Evolutionary conservation across 2,113 vertebrate genomes (phyloP).

Genomic region (Cebus imitator): DNA sequence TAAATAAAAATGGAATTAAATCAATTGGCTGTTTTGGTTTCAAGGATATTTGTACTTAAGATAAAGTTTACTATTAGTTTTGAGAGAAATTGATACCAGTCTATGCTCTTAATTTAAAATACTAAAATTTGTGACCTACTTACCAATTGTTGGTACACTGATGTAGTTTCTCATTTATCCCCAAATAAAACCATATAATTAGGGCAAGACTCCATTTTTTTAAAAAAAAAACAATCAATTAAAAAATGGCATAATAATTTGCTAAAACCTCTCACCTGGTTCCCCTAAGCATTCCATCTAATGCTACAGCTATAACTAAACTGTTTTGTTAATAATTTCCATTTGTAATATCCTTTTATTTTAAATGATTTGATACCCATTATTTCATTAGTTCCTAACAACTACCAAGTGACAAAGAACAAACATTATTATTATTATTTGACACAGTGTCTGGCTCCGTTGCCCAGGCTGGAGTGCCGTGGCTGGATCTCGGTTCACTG

Average conservation of each 20-base stretch:
- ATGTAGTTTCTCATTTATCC: background rate
- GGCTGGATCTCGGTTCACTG: too few species aligned
- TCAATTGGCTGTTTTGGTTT: slow-evolving; percentile 2
- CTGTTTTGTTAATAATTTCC: slow-evolving; percentile 16
- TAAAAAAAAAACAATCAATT: background rate
- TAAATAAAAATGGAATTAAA: slow-evolving; percentile 44
- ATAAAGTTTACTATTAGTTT: slow-evolving; percentile 37
- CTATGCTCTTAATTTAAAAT: background rate
- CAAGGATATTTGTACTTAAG: background rate
- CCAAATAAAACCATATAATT: slow-evolving; percentile 34
- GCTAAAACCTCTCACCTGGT: background rate
- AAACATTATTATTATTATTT: too few species aligned
- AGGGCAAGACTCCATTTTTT: background rate
- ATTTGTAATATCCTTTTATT: background rate
- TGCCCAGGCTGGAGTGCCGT: too few species aligned
- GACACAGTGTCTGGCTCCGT: too few species aligned
- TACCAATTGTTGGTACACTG: background rate
- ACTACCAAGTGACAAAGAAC: background rate
- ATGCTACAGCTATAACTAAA: background rate
- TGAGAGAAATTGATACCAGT: slow-evolving; percentile 3
- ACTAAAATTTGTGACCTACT: background rate
- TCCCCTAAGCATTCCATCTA: background rate
- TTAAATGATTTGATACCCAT: slow-evolving; percentile 14
- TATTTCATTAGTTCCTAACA: background rate
- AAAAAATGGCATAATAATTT: background rate